These are phyloP conservation scores for Sylvilagus floridanus DNA, from an alignment of 2,797 vertebrate species.

Conservation along the genomic window DNA sequence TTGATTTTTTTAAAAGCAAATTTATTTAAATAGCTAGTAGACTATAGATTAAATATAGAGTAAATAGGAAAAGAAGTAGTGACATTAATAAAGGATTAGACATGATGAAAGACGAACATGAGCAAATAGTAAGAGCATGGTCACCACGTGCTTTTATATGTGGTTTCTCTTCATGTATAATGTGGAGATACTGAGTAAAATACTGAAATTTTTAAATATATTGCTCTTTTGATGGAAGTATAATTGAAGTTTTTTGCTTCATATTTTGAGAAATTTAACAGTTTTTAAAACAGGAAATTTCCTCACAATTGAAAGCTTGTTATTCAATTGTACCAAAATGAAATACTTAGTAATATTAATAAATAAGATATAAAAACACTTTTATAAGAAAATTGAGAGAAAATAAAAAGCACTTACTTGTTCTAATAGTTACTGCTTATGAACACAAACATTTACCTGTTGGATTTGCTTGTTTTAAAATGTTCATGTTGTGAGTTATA, in stretches of 20 bases:
- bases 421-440: slow-evolving; percentile 61
- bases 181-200: neutral
- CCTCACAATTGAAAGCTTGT: slow-evolving; percentile 25
- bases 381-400: slow-evolving; percentile 19
- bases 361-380: slow-evolving; percentile 32
- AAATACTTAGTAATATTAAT: slow-evolving; percentile 49
- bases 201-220: slow-evolving; percentile 51
- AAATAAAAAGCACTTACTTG: slow-evolving; percentile 43
- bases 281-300: slow-evolving; percentile 46
- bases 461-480: slow-evolving; percentile 57
- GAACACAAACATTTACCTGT: slow-evolving; percentile 46
- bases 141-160: neutral
- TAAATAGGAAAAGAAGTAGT: neutral
- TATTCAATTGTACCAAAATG: neutral
- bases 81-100: neutral
- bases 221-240: slow-evolving; percentile 42
- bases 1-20: neutral
- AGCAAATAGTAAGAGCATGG: neutral
- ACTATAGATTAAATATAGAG: neutral
- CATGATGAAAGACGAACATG: neutral
- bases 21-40: neutral
- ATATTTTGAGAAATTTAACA: slow-evolving; percentile 24
- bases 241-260: neutral
- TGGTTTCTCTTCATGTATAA: slow-evolving; percentile 62
- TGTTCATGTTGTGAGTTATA: slow-evolving; percentile 61